Evolutionary conservation across 2,888 invertebrate species (phyloP).

Genomic region (Chirona hameri): DNA sequence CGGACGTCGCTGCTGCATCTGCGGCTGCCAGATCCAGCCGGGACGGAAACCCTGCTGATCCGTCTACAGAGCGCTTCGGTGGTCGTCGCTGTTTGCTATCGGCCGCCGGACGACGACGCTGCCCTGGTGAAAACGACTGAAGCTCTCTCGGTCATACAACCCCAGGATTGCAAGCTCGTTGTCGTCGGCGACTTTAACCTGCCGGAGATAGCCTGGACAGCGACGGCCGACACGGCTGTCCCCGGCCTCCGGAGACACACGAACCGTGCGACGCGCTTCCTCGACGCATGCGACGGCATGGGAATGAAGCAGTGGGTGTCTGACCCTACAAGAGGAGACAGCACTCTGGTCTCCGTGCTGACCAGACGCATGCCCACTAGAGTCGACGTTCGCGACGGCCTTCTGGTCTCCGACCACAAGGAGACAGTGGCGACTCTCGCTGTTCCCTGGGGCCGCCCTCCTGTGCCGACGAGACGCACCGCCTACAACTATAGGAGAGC

Average conservation of each 20-base stretch:
- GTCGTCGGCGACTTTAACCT: background rate
- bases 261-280: background rate
- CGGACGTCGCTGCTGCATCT: background rate
- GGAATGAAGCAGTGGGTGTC: background rate
- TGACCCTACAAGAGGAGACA: background rate
- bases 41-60: background rate
- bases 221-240: background rate
- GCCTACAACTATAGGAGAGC: background rate
- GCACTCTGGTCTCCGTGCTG: background rate
- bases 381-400: background rate
- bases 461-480: background rate
- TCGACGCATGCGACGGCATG: background rate
- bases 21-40: background rate
- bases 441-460: background rate
- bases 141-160: background rate
- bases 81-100: background rate
- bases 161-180: background rate
- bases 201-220: background rate
- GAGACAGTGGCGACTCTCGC: background rate
- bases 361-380: background rate
- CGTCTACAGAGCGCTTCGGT: background rate
- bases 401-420: background rate
- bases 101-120: background rate
- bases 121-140: background rate
- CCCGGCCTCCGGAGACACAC: background rate